Percentiles rank a stretch among this genome's conserved stretches.
These are phyloP conservation scores for Cirrhinus molitorella DNA, from an alignment of 2,797 vertebrate genomes.

Conservation along the genomic window DNA sequence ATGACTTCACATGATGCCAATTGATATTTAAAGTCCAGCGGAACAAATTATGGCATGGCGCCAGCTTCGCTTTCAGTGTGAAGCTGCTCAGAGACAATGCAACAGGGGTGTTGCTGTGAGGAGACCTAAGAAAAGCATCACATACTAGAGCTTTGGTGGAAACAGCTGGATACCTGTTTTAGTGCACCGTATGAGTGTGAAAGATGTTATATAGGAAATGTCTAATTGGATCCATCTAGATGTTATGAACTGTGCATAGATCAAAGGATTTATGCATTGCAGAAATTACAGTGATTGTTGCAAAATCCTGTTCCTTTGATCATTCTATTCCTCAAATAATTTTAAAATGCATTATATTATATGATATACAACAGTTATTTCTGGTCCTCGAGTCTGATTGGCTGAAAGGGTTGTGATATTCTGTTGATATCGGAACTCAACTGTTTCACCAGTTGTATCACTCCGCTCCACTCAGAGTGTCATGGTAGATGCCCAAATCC, in stretches of 20 bases:
- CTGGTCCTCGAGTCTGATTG: too few species aligned
- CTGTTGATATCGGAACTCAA: too few species aligned
- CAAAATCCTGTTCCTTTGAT: background rate
- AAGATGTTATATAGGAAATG: slow-evolving; percentile 9
- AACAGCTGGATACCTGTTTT: background rate
- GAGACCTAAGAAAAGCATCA: slow-evolving; percentile 19
- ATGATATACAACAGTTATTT: too few species aligned
- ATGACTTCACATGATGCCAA: slow-evolving; percentile 43
- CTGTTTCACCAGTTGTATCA: too few species aligned
- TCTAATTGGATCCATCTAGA: background rate
- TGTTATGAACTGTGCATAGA: background rate
- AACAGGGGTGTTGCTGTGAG: slow-evolving; percentile 1
- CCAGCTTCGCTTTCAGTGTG: background rate
- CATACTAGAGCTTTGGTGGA: background rate
- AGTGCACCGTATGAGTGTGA: background rate
- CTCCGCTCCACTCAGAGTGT: too few species aligned
- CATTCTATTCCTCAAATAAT: background rate
- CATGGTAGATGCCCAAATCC: too few species aligned
- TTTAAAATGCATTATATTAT: background rate
- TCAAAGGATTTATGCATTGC: too few species aligned
- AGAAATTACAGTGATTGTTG: background rate
- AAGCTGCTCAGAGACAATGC: background rate
- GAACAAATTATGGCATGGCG: background rate
- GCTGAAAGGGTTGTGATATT: too few species aligned
- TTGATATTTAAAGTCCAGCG: slow-evolving; percentile 38